Base-by-base conservation (phyloP, 2,888 invertebrate genomes). In the Tethea ocularis region DNA sequence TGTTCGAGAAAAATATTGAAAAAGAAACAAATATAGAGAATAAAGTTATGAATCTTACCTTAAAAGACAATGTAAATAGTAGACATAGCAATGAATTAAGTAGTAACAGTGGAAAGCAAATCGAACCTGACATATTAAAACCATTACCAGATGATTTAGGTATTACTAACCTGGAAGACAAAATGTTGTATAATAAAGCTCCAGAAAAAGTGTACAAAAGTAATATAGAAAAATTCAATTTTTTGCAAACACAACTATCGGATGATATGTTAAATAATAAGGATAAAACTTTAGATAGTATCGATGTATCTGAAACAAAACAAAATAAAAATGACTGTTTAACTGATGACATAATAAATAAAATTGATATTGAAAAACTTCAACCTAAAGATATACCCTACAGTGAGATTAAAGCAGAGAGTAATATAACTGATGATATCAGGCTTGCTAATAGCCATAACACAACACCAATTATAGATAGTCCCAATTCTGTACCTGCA, bases 1-100 rank as follows among this genome's bases (percentile, higher is more conserved):
- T 92, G 86, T 93, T 93, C 78, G 93, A 93, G 74, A 91, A 87
- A 67, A 85, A 87, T 74, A 74, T 81, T 72, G 88, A 88, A 71
- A 87, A 82, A 85, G 87, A 87, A 63, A 70, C 73, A 66, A 82
- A 68, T 73, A 72, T 87, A 69, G 84, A 84, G 70, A 76, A 78
- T 69, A 91, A 88, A 86, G 71, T 89, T 75, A 76, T 78, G 63
- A 88, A 79, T 75, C 72, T 89, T 71, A 82, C 84, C 67, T 75
- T 89, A 83, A 87, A 87, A 82, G 86, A 83, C 67, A 83, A 73
- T 72, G 72, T 71, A 79, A 77, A 75, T 75, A 78, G 64, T 83
- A 87, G 78, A 71, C 66, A 71, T 46, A 46, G 46, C 78, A 84
- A 81, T 72, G 82, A 85, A 69, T 60, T 76, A 66, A 84, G 70